Evolutionary conservation across 2,113 vertebrate genomes (phyloP), one percentile per base, ranked within the genome.

Genomic region (Megalops atlanticus): DNA sequence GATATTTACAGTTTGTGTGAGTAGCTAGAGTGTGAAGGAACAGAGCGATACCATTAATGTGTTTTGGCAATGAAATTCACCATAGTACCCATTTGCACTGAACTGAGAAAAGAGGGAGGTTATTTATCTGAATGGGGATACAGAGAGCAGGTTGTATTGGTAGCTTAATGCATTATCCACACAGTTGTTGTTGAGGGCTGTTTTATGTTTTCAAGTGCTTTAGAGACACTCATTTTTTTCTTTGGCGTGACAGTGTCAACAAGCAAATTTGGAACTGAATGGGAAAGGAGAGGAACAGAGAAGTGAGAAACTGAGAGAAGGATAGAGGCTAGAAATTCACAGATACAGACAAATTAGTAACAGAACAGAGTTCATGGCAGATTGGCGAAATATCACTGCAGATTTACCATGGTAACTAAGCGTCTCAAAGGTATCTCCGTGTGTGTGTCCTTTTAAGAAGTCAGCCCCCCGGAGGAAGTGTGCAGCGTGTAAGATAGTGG

Each of bases 401-500:
- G 35, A 16, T 36, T 14, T 18, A 43, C 36, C 45, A 31, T 21
- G n/a, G 24, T 40, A 45, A 11, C 31, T n/a, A 64, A 27, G 31
- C 8, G 58, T 31, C 24, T 24, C 58, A 3, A 64, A 45, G 43
- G 43, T 6, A 2, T 64, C 18, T 11, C 82, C 82, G 2, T 79
- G 69, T 88, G 12, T 86, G 81, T 81, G 84, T 88, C 89, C 88
- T 88, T 88, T 93, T 91, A 92, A 99, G 98, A 99, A 98, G 94
- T 99, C 98, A 0, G 96, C 97, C 75, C 94, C 96, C 89, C 92
- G 97, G 88, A 97, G 93, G 90, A 99, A 99, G 82, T 99, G 98
- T 85, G 97, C 96, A 0, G 97, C 95, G 41, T 99, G 98, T 88
- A 98, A 98, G 89, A 99, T 99, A 0, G 96, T 99, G 6, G 97